Conservation (phyloP, 37 sponge, comb jelly and placozoan genomes). For the Halisarca cf. caerulea region DNA sequence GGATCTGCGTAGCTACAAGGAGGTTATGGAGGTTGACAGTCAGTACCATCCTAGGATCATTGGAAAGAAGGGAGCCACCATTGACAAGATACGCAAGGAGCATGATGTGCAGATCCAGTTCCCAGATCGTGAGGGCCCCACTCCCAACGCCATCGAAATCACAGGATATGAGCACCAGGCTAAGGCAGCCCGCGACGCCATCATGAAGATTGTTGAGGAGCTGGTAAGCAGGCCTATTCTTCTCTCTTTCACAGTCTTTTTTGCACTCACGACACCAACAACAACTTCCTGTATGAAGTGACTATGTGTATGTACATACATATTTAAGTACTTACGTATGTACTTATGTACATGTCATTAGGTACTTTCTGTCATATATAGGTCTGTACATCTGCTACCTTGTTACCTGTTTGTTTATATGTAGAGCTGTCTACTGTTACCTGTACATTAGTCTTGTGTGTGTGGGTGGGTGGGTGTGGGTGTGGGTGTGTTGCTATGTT, state of each 20-base stretch:
- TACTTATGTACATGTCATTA: not conserved
- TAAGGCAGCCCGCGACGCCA: slow-evolving; percentile 77
- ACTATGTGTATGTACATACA: not conserved
- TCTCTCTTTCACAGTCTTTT: too few relatives aligned
- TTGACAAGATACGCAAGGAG: slow-evolving; percentile 76
- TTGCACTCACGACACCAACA: too few relatives aligned
- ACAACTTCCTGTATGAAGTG: not conserved
- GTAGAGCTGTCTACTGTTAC: too few relatives aligned
- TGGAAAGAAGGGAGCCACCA: slow-evolving; percentile 77
- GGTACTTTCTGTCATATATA: too few relatives aligned
- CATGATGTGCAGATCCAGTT: slow-evolving; percentile 80
- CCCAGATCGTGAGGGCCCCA: slow-evolving; percentile 53
- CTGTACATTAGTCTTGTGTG: too few relatives aligned
- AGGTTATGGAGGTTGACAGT: slow-evolving; percentile 54
- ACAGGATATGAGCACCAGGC: slow-evolving; percentile 86
- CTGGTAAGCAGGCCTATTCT: slow-evolving; percentile 50
- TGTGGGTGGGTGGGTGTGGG: too few relatives aligned
- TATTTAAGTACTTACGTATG: slow-evolving; percentile 2
- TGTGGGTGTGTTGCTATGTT: too few relatives aligned
- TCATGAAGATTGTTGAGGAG: slow-evolving; percentile 74
- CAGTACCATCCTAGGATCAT: slow-evolving; percentile 89
- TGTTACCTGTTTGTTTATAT: too few relatives aligned
- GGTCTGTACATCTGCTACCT: too few relatives aligned
- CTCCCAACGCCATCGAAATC: slow-evolving; percentile 65
- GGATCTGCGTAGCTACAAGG: slow-evolving; percentile 73